A percentile compares a stretch with the other conserved stretches of the same genome.
phyloP scores from a whole-genome alignment of 2,797 vertebrate species.

The Lacerta agilis region DNA sequence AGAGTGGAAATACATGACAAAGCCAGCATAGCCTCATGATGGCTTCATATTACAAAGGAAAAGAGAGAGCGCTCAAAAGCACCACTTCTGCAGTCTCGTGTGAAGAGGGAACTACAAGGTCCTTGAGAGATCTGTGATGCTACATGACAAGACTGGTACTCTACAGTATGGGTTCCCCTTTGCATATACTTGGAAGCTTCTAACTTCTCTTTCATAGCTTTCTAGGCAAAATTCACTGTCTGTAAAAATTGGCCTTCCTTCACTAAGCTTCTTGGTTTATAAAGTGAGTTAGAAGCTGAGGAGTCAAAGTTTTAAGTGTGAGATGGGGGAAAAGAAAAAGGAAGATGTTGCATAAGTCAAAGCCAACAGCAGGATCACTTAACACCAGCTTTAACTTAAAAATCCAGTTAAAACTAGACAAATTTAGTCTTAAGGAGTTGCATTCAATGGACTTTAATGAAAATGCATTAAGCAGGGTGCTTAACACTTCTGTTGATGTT shows the following conservation, averaged over 20 bases:
- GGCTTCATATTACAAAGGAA: not conserved
- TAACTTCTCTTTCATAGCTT: not conserved
- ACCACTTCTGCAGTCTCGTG: not conserved
- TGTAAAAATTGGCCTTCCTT: too few relatives aligned
- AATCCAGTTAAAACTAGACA: not conserved
- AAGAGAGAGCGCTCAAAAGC: not conserved
- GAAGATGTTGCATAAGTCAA: not conserved
- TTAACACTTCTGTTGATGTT: not conserved
- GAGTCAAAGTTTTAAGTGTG: not conserved
- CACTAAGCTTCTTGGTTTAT: not conserved
- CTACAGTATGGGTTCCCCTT: not conserved
- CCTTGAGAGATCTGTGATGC: not conserved
- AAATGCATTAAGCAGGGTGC: not conserved
- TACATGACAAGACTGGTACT: not conserved
- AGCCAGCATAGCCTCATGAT: not conserved
- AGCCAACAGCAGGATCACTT: not conserved
- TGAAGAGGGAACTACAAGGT: not conserved
- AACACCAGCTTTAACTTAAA: not conserved
- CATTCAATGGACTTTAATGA: not conserved
- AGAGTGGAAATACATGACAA: too few relatives aligned
- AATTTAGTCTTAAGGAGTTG: not conserved
- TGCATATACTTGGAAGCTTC: not conserved
- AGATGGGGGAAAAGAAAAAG: not conserved
- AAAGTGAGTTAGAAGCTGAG: not conserved
- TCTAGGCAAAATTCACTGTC: not conserved